These are phyloP conservation scores for Aphaenogaster rudis DNA, from an alignment of 1,140 invertebrate genomes.

Conservation along the genomic window DNA sequence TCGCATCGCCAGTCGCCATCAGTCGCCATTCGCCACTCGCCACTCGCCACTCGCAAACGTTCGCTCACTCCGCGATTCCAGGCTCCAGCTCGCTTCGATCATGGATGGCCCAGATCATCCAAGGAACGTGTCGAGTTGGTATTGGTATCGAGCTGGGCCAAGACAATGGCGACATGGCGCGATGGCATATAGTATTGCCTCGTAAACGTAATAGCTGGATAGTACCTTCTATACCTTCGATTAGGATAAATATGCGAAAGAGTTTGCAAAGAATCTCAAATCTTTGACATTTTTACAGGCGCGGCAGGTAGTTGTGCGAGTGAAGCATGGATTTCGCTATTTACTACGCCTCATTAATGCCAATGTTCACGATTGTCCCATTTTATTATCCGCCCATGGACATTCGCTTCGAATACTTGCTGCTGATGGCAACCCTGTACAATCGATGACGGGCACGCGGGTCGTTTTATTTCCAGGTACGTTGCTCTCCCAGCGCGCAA, in stretches of 20 bases:
- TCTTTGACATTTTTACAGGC: constrained; percentile 50
- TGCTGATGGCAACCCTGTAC: constrained; percentile 87
- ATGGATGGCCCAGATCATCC: too few relatives aligned
- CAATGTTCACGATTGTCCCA: constrained; percentile 85
- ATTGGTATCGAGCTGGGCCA: too few relatives aligned
- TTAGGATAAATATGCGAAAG: not conserved
- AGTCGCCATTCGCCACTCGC: too few relatives aligned
- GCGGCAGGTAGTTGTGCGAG: constrained; percentile 35
- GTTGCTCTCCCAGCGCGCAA: not conserved
- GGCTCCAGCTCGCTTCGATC: too few relatives aligned
- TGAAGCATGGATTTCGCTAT: constrained; percentile 69
- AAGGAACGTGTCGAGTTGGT: too few relatives aligned
- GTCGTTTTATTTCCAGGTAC: constrained; percentile 82
- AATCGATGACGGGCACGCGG: constrained; percentile 83
- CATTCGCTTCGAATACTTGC: constrained; percentile 87
- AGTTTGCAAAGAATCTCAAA: too few relatives aligned
- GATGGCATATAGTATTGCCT: too few relatives aligned
- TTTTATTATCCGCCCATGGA: constrained; percentile 86
- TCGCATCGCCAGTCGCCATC: too few relatives aligned
- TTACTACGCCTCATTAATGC: constrained; percentile 76
- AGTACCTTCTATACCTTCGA: too few relatives aligned
- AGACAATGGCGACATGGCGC: too few relatives aligned
- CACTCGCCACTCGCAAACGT: not conserved
- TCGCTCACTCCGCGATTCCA: too few relatives aligned
- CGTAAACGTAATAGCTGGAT: too few relatives aligned